phyloP scores from a whole-genome alignment of 2,797 vertebrate genomes.

The Enteromius mattozi region DNA sequence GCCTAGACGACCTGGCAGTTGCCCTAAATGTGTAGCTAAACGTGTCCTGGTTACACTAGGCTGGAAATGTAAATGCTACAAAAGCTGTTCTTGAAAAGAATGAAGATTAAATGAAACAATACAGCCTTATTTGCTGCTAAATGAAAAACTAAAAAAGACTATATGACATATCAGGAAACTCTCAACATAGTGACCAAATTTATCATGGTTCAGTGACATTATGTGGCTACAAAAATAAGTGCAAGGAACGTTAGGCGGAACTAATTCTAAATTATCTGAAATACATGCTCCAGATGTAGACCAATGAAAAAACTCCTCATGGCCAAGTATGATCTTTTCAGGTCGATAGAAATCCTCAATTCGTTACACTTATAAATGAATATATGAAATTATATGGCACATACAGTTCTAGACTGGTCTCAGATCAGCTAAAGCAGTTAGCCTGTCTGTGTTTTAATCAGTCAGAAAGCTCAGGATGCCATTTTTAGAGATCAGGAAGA shows the following conservation, averaged over 20 bases:
- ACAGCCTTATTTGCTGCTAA: background rate
- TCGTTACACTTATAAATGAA: background rate
- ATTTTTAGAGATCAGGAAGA: slow-evolving; percentile 58
- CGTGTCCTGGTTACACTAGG: background rate
- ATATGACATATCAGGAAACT: background rate
- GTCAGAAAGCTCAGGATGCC: slow-evolving; percentile 46
- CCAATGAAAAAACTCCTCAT: background rate
- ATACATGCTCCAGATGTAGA: background rate
- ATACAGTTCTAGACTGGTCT: background rate
- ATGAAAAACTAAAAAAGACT: background rate
- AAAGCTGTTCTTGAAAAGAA: background rate
- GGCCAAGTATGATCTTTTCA: background rate
- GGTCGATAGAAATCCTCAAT: background rate
- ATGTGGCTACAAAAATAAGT: background rate
- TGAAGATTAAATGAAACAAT: background rate
- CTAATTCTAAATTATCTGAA: slow-evolving; percentile 7
- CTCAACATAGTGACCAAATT: background rate
- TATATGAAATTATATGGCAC: background rate
- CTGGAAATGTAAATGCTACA: background rate
- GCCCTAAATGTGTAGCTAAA: slow-evolving; percentile 20
- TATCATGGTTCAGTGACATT: slow-evolving; percentile 1
- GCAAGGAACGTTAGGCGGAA: background rate
- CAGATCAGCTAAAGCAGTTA: background rate
- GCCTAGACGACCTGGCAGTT: background rate
- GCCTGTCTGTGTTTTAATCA: background rate